phyloP scores from a whole-genome alignment of 2,888 invertebrate genomes.

The Drosophila lutescens region DNA sequence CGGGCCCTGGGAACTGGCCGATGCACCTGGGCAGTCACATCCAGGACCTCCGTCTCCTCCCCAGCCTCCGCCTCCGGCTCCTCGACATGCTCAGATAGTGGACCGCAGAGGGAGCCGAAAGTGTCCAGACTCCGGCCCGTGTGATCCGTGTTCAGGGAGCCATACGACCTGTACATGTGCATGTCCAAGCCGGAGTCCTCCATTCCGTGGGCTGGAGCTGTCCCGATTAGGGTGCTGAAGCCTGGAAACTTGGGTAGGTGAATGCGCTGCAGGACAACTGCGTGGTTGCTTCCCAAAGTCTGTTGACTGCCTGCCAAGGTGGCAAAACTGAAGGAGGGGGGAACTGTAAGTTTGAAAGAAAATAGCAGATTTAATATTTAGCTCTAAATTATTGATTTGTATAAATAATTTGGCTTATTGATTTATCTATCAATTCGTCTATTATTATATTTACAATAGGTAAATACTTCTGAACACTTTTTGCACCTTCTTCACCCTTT shows the following conservation, averaged over 20 bases:
- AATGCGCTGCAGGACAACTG: constrained; percentile 58
- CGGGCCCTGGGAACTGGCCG: constrained; percentile 15
- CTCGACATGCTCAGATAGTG: constrained; percentile 54
- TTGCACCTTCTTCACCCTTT: too few relatives aligned
- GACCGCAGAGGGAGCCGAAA: constrained; percentile 73
- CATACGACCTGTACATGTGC: constrained; percentile 73
- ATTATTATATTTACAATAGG: too few relatives aligned
- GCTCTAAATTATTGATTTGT: too few relatives aligned
- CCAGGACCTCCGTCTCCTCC: constrained; percentile 20
- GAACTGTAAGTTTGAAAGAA: constrained; percentile 57
- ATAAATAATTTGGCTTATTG: too few relatives aligned
- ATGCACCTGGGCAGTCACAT: constrained; percentile 50
- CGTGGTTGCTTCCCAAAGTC: constrained; percentile 61
- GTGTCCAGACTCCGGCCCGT: constrained; percentile 79
- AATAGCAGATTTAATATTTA: not conserved
- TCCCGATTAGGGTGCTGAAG: constrained; percentile 70
- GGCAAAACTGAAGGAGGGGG: constrained; percentile 81
- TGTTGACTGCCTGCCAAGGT: constrained; percentile 76
- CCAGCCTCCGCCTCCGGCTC: constrained; percentile 25
- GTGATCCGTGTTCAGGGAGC: constrained; percentile 72
- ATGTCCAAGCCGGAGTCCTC: constrained; percentile 73
- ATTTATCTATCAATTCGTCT: too few relatives aligned
- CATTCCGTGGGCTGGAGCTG: constrained; percentile 65
- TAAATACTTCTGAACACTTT: too few relatives aligned
- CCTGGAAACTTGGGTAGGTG: constrained; percentile 78